Percentiles rank a stretch among this genome's conserved stretches.
Conservation (phyloP, 2,113 vertebrate species). For the Burhinus oedicnemus region DNA sequence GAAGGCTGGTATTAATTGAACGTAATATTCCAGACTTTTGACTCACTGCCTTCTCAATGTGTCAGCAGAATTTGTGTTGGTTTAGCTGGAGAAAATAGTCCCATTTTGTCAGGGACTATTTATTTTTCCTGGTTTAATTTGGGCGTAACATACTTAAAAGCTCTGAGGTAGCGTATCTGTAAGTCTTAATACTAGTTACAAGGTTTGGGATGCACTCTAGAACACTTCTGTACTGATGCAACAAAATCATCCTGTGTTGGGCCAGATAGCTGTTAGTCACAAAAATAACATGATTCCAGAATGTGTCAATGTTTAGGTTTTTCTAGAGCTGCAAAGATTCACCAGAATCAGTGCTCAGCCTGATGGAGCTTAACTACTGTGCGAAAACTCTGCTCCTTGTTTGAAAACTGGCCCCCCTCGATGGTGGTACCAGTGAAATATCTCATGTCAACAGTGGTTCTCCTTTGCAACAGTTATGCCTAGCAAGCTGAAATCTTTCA, state of each 20-base stretch:
- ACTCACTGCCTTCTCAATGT: neutral
- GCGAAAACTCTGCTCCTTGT: neutral
- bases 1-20: neutral
- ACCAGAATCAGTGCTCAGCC: neutral
- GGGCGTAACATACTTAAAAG: neutral
- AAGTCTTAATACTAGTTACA: neutral
- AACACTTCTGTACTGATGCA: neutral
- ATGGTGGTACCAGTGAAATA: neutral
- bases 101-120: neutral
- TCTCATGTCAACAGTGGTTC: rapidly evolving
- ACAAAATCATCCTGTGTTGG: neutral
- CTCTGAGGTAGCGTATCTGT: neutral
- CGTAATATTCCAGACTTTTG: neutral
- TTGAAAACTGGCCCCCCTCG: neutral
- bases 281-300: neutral
- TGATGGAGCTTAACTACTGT: neutral
- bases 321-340: neutral
- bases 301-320: too few relatives aligned
- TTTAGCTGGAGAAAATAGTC: neutral
- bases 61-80: neutral
- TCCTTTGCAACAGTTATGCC: neutral
- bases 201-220: neutral
- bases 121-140: neutral
- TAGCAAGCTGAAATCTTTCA: neutral
- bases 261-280: neutral